Conservation (phyloP, 1,140 invertebrate species). For the Diorhabda sublineata region DNA sequence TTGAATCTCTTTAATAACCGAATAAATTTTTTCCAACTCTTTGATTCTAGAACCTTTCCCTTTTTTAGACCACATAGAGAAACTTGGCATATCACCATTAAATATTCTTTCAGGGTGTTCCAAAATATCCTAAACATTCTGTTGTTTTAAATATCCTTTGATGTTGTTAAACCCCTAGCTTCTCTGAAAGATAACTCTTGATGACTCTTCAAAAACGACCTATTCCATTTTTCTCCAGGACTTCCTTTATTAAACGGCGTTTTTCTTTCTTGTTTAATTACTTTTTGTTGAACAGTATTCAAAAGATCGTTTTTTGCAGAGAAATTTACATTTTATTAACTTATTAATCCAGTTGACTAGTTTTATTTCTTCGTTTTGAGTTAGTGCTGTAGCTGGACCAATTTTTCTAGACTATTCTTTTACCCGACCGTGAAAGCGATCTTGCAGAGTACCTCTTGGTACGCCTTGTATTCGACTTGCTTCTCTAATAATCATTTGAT, state of each 20-base stretch:
- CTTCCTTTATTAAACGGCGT: constrained; percentile 24
- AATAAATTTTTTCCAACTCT: no score
- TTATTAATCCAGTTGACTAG: constrained; percentile 21
- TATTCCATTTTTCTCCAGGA: not conserved
- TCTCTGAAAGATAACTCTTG: not conserved
- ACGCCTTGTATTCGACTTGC: constrained; percentile 19
- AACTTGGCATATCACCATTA: constrained; percentile 28
- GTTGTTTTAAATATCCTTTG: constrained; percentile 13
- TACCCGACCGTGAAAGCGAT: constrained; percentile 24
- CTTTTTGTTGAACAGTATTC: not conserved
- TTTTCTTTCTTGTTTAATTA: constrained; percentile 11
- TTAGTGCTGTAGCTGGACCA: constrained; percentile 24
- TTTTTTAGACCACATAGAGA: no score
- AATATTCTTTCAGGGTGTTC: constrained; percentile 35
- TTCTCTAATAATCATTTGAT: constrained; percentile 21
- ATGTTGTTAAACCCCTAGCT: not conserved
- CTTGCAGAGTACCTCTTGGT: constrained; percentile 30
- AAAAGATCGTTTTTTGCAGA: not conserved
- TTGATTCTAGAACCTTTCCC: no score
- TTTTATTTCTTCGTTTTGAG: constrained; percentile 22
- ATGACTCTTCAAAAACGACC: no score
- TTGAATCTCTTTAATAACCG: no score
- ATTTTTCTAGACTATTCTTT: constrained; percentile 21
- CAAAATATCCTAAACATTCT: constrained; percentile 31
- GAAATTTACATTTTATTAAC: no score